phyloP scores from a whole-genome alignment of 2,888 invertebrate genomes.

The Leuctra nigra region DNA sequence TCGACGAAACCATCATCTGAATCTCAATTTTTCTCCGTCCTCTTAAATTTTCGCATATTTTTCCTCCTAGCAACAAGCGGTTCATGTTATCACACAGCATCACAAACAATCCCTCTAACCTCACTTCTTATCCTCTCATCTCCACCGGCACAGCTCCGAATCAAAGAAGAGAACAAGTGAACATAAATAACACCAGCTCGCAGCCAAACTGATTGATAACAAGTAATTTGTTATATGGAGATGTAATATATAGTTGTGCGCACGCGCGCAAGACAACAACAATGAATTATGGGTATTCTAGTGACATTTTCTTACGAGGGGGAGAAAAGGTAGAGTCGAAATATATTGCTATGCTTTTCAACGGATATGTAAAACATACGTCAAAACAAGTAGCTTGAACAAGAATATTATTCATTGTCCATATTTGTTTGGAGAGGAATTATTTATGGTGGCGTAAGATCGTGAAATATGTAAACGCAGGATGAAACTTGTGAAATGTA shows the following conservation, averaged over 20 bases:
- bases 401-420: slow-evolving; percentile 10
- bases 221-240: slow-evolving; percentile 17
- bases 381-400: neutral
- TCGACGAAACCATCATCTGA: no score
- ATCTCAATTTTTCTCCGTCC: no score
- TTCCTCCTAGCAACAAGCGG: no score
- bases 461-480: no score
- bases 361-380: neutral
- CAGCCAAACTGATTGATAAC: slow-evolving; percentile 12
- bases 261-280: neutral
- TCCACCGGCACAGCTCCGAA: slow-evolving; percentile 12
- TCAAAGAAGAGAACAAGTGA: no score
- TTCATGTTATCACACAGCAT: no score
- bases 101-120: neutral
- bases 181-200: no score
- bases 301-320: slow-evolving; percentile 1
- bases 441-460: slow-evolving; percentile 12
- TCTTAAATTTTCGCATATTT: no score
- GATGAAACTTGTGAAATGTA: no score
- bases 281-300: slow-evolving; percentile 2
- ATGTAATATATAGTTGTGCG: slow-evolving; percentile 1
- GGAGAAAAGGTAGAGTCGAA: neutral
- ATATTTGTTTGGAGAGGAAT: slow-evolving; percentile 11
- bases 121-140: slow-evolving; percentile 6
- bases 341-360: slow-evolving; percentile 1